Percentiles rank a stretch among this genome's conserved stretches.
Conservation (phyloP, 2,797 vertebrate species). For the Odontamblyopus rebecca region DNA sequence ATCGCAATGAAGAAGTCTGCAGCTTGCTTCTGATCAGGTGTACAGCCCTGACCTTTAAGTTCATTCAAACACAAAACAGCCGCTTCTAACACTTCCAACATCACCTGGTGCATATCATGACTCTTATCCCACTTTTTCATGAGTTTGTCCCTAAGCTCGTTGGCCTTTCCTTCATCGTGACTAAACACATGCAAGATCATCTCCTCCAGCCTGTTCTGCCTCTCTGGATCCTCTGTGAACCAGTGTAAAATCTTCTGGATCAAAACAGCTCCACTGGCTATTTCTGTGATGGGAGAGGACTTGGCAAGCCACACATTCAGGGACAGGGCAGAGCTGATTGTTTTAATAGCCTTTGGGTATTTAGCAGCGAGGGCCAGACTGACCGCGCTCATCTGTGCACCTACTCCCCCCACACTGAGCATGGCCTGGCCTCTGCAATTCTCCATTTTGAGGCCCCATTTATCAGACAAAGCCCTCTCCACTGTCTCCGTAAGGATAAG, state of each 20-base stretch:
- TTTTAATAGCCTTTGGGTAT: conserved; percentile 75
- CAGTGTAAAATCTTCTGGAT: conserved; percentile 70
- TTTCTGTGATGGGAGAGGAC: conserved; percentile 62
- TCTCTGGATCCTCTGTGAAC: conserved; percentile 72
- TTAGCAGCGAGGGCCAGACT: conserved; percentile 69
- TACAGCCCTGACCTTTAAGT: conserved; percentile 57
- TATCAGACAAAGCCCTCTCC: conserved; percentile 73
- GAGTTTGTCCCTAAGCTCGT: conserved; percentile 75
- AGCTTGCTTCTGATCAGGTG: conserved; percentile 61
- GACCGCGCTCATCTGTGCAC: conserved; percentile 71
- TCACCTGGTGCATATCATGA: conserved; percentile 77
- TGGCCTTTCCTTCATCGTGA: conserved; percentile 69
- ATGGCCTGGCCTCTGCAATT: conserved; percentile 78
- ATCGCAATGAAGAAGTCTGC: conserved; percentile 59
- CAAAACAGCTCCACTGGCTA: conserved; percentile 55
- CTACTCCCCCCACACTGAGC: conserved; percentile 69
- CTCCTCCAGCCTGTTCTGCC: conserved; percentile 74
- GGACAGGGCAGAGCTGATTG: conserved; percentile 71
- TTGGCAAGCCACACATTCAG: conserved; percentile 77
- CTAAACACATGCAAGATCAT: conserved; percentile 69
- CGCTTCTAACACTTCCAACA: conserved; percentile 71
- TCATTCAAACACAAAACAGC: conserved; percentile 73
- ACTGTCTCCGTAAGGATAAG: conserved; percentile 64
- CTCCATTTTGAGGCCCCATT: conserved; percentile 82
- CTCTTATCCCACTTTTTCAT: conserved; percentile 77